phyloP scores from a whole-genome alignment of 2,888 invertebrate genomes.

The Pedicia rivosa region DNA sequence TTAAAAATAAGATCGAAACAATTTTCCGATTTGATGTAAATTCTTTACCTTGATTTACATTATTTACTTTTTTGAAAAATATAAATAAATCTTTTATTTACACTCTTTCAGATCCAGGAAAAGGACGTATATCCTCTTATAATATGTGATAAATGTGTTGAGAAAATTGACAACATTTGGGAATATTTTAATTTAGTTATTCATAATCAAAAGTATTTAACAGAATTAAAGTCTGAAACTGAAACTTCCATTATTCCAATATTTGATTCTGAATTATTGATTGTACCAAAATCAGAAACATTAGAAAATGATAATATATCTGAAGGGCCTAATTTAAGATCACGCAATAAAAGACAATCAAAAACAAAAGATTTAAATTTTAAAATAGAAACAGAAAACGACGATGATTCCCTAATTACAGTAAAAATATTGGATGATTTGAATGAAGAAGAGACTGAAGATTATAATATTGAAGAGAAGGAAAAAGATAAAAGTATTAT shows the following conservation, averaged over 20 bases:
- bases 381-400: no score
- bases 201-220: constrained; percentile 1
- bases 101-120: neutral
- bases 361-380: no score
- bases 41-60: neutral
- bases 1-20: neutral
- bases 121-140: neutral
- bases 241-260: no score
- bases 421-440: no score
- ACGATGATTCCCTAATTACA: no score
- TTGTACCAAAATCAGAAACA: neutral
- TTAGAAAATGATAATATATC: no score
- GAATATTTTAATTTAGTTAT: constrained; percentile 3
- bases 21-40: constrained; percentile 3
- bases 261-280: neutral
- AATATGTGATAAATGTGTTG: constrained; percentile 4
- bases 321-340: no score
- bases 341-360: no score
- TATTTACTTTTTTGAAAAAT: neutral
- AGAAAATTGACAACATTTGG: constrained; percentile 1
- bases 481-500: neutral
- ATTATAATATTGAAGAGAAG: neutral
- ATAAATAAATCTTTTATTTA: neutral
- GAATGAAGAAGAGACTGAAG: no score
- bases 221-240: neutral